phyloP scores from a whole-genome alignment of 1,140 invertebrate species.

The Acyrthosiphon pisum region DNA sequence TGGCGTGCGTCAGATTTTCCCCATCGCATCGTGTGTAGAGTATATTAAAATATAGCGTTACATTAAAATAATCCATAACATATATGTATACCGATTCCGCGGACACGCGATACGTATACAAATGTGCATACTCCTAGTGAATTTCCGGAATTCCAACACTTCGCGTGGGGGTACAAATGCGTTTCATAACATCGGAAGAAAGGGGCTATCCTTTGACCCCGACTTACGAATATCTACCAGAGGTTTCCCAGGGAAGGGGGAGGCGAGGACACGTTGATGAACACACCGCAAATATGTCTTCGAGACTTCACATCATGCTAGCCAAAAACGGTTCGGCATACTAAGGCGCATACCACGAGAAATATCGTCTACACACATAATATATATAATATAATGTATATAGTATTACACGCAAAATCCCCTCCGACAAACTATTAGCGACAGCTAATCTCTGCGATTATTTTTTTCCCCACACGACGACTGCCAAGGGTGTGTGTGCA shows the following conservation, averaged over 20 bases:
- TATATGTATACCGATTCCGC: background rate
- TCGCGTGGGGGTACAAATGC: background rate
- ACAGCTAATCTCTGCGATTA: conserved; percentile 43
- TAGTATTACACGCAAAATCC: background rate
- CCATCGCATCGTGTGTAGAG: too few relatives aligned
- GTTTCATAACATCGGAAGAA: conserved; percentile 32
- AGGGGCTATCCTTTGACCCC: conserved; percentile 22
- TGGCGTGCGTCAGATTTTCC: too few relatives aligned
- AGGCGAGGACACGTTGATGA: background rate
- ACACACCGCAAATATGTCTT: conserved; percentile 54
- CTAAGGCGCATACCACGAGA: conserved; percentile 17
- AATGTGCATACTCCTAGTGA: background rate
- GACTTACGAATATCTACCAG: background rate
- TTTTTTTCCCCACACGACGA: background rate
- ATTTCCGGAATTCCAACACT: conserved; percentile 50
- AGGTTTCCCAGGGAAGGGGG: background rate
- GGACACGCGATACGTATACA: background rate
- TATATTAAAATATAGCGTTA: too few relatives aligned
- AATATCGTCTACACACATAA: background rate
- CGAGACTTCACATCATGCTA: background rate
- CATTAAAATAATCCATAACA: background rate
- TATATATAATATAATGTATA: too few relatives aligned
- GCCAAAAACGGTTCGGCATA: conserved; percentile 32
- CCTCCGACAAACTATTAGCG: conserved; percentile 33
- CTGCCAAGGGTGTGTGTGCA: background rate